Base-by-base conservation (phyloP, 1,140 invertebrate genomes). In the Drosophila hydei region DNA sequence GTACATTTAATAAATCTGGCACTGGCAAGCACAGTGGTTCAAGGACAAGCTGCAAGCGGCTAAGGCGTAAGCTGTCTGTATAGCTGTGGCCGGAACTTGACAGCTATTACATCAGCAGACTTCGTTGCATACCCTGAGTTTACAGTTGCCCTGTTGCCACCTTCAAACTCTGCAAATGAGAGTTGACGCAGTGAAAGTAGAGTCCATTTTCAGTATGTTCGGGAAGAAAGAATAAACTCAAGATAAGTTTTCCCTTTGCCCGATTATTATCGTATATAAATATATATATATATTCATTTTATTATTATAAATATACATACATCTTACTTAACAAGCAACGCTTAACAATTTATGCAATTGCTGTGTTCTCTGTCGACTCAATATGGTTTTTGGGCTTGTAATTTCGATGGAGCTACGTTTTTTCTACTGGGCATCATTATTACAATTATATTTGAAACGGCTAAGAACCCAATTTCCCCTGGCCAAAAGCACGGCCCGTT, bases 381-480 rank as follows among this genome's bases (percentile, higher is more conserved):
- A 12, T 18, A 30, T 12, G 0, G 6, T 16, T 38, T 47, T 50
- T 54, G 7, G 9, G 36, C 47, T 72, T 27, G 61, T 80, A 71
- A 77, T 71, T 71, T 62, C 58, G 21, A 71, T 62, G 38, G 14
- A 16, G 70, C 27, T 47, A 30, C 47, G n/a, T 40, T 25, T 59
- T 30, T 30, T 45, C 45, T 52, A 33, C 42, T 55, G 45, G 36
- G 40, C 64, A 72, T 69, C 52, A 81, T 85, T 77, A 87, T 85
- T 81, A 77, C 72, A 77, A 65, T 75, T 70, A 70, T 72, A 74
- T 64, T 60, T 47, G 58, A 60, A 70, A 61, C 72, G 80, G 70
- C 55, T 78, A 77, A 81, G 70, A 81, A 76, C 55, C 55, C 58
- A 54, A 54, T 79, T 79, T 68, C 56, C 40, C 52, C 9, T 21